A percentile compares a stretch with the other conserved stretches of the same genome.
Evolutionary conservation across 2,888 invertebrate species (phyloP).

Genomic region (Clitarchus hookeri): DNA sequence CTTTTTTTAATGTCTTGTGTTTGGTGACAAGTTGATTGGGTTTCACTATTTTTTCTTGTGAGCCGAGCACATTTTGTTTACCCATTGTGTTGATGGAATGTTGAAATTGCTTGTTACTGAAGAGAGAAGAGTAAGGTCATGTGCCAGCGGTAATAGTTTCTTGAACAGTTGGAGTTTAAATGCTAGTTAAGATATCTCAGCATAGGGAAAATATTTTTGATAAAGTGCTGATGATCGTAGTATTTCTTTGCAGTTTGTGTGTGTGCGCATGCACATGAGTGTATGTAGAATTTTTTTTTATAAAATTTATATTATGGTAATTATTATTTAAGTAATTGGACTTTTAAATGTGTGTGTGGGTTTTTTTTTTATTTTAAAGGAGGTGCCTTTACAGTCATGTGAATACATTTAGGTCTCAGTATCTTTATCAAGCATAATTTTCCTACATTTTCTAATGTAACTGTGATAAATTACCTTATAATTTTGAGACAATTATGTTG

Average conservation of each 20-base stretch:
- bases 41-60: background rate
- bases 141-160: background rate
- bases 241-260: background rate
- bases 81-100: background rate
- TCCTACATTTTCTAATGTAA: background rate
- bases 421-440: background rate
- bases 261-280: background rate
- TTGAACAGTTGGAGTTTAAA: background rate
- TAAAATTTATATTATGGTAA: no score
- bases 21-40: background rate
- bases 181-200: background rate
- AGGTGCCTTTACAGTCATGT: background rate
- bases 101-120: background rate
- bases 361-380: no score
- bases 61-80: background rate
- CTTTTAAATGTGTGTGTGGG: no score
- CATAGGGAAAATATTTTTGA: background rate
- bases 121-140: background rate
- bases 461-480: constrained; percentile 1
- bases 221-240: background rate
- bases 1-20: background rate
- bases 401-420: background rate
- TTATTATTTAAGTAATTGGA: no score
- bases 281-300: background rate
- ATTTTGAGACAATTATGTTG: background rate